Base-by-base conservation (phyloP, 53 echinoderm and acorn worm species). In the Zoroaster sp. region DNA sequence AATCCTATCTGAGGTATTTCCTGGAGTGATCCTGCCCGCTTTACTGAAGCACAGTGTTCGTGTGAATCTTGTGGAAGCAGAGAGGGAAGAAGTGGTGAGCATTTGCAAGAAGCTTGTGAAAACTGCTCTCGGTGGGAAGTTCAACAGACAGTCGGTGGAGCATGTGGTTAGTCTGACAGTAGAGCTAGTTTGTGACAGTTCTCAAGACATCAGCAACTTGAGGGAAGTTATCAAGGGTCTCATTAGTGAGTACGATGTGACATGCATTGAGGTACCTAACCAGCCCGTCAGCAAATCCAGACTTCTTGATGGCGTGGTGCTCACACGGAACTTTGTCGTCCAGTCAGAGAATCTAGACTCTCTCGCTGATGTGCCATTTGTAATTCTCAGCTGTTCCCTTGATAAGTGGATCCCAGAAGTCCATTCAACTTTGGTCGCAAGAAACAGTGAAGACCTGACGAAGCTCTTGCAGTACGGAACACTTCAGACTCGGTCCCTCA, bases 71-170 rank as follows among this genome's bases (percentile, higher is more conserved):
- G 36, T 40, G 9, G 74, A 78, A 67, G 46, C 35, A 14, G 55
- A 70, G 36, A 47, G 59, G 4, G 75, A 78, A 67, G 51, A 28
- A 18, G 35, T 94, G 2, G 28, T 49, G 42, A 51, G 39, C 35
- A 33, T 74, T 37, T 83, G 91, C 66, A 18, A 25, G 20, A 80
- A 85, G 35, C 42, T 94, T 32, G 79, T 92, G 4, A 38, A 51
- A 72, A 94, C 92, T 13, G 40, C 77, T 40, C 55, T 94, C 20
- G 67, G 73, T 44, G 92, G 92, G 23, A 91, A 89, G 78, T 63
- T 94, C 39, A 94, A 66, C 43, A 63, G 34, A 25, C 80, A 41
- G 4, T 49, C 63, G n/a, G 30, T 73, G 11, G 72, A 32, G 34
- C 77, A 89, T 30, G 40, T 94, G 25, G 77, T 86, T 12, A 31